Base-by-base conservation (phyloP, 2,888 invertebrate genomes). In the Ormyrus labotus region DNA sequence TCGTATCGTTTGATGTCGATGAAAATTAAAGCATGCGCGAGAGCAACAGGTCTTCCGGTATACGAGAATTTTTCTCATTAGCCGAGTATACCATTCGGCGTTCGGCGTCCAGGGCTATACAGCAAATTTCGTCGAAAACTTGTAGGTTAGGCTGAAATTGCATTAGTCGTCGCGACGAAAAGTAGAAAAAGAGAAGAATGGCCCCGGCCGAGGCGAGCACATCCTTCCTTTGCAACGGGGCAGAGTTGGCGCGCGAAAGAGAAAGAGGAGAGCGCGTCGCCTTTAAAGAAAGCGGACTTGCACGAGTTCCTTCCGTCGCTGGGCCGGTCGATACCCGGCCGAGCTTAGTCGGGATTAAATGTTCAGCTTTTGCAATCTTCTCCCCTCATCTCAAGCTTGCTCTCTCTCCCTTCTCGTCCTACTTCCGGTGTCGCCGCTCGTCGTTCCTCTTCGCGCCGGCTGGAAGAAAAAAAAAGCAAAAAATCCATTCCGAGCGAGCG, bases 301-400 rank as follows among this genome's bases (percentile, higher is more conserved):
- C 69, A 48, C 55, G 63, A 76, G 63, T 69, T 63, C 57, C 71
- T 71, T 58, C 58, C 60, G 60, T 57, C 58, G 19, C 53, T 55
- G 63, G 53, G n/a, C 5, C 70, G 75, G 60, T 80, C 79, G 79
- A 79, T 79, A 79, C 47, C 57, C 74, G 6, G 19, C 65, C 70
- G 34, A 78, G 72, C 78, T 78, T 60, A 61, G 70, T 68, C 65
- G 70, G 69, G 80, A 80, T 80, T 80, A 80, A 75, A 76, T 57
- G 80, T 71, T 67, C 75, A 58, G 73, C 69, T 68, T 77, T 61
- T 61, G 72, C 78, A 72, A 77, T 70, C 65, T 77, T 64, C 67
- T 51, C n/a, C 51, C 64, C 57, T 61, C 71, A 60, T 71, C 60
- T 58, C 58, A 6, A 8, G 53, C 34, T 34, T 0, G 34, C 34